Evolutionary conservation across 2,888 invertebrate species (phyloP).

Genomic region (Mystacides longicornis): DNA sequence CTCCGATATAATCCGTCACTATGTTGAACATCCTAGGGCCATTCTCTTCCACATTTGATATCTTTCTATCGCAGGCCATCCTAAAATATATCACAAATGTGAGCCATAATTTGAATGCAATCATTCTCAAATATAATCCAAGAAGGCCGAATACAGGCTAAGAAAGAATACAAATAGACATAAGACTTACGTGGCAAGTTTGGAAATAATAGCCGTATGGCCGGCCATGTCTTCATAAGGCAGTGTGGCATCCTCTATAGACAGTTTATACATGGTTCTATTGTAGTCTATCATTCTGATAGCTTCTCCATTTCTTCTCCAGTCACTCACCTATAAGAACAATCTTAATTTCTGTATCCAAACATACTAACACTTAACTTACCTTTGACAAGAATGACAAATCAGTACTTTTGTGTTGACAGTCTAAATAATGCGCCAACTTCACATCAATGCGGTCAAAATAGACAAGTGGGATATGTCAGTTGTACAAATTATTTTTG

Average conservation of each 20-base stretch:
- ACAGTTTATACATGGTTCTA: slow-evolving; percentile 14
- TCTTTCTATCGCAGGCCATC: slow-evolving; percentile 17
- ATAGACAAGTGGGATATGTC: too few relatives aligned
- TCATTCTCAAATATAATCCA: too few relatives aligned
- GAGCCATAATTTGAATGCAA: too few relatives aligned
- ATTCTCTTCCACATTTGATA: slow-evolving; percentile 11
- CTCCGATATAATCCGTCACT: slow-evolving; percentile 18
- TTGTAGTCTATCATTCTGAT: slow-evolving; percentile 16
- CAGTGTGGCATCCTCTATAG: slow-evolving; percentile 16
- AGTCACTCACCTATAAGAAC: slow-evolving; percentile 18
- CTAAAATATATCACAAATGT: slow-evolving; percentile 11
- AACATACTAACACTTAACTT: too few relatives aligned
- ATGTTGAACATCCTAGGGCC: slow-evolving; percentile 19
- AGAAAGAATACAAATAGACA: too few relatives aligned
- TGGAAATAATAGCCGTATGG: slow-evolving; percentile 18
- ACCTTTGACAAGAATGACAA: too few relatives aligned
- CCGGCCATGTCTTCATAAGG: slow-evolving; percentile 19
- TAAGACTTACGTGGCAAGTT: slow-evolving; percentile 20
- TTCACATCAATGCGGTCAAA: too few relatives aligned
- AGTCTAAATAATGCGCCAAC: too few relatives aligned
- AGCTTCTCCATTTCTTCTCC: slow-evolving; percentile 8
- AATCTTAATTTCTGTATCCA: too few relatives aligned
- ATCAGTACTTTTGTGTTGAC: too few relatives aligned
- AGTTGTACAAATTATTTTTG: neutral
- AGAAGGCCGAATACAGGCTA: too few relatives aligned